phyloP scores from a whole-genome alignment of 2,888 invertebrate genomes.

The Caenorhabditis plicata region DNA sequence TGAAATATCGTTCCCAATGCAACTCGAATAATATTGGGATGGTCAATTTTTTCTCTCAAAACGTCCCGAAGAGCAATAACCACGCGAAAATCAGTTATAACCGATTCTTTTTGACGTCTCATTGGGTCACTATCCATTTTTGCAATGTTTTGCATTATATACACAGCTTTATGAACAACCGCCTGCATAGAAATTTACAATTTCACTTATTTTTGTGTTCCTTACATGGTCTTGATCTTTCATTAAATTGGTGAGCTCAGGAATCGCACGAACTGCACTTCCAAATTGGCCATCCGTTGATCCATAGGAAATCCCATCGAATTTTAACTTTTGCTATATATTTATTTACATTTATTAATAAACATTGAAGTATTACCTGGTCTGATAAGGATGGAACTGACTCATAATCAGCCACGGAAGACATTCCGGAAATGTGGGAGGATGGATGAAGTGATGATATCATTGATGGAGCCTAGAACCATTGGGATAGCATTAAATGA shows the following conservation, averaged over 20 bases:
- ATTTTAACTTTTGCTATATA: constrained; percentile 41
- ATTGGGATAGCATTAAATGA: constrained; percentile 13
- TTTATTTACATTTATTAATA: background rate
- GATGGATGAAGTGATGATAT: constrained; percentile 49
- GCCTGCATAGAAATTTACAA: constrained; percentile 24
- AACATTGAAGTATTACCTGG: constrained; percentile 10
- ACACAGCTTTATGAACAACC: constrained; percentile 50
- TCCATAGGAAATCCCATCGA: constrained; percentile 32
- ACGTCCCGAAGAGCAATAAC: constrained; percentile 37
- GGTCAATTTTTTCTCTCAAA: constrained; percentile 26
- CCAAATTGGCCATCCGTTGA: constrained; percentile 16
- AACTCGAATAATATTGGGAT: constrained; percentile 39
- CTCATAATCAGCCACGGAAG: constrained; percentile 43
- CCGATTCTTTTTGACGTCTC: constrained; percentile 21
- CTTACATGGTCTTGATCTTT: constrained; percentile 54
- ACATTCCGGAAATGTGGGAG: constrained; percentile 50
- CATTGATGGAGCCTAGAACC: constrained; percentile 44
- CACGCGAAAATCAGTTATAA: constrained; percentile 36
- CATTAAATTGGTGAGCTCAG: constrained; percentile 55
- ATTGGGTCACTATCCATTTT: constrained; percentile 48
- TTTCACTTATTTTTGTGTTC: background rate
- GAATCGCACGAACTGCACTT: constrained; percentile 42
- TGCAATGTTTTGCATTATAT: constrained; percentile 54
- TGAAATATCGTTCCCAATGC: constrained; percentile 51
- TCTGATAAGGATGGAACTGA: constrained; percentile 26